Percentiles rank a stretch among this genome's conserved stretches.
Conservation (phyloP, 1,140 invertebrate genomes). For the Heliconius nattereri region DNA sequence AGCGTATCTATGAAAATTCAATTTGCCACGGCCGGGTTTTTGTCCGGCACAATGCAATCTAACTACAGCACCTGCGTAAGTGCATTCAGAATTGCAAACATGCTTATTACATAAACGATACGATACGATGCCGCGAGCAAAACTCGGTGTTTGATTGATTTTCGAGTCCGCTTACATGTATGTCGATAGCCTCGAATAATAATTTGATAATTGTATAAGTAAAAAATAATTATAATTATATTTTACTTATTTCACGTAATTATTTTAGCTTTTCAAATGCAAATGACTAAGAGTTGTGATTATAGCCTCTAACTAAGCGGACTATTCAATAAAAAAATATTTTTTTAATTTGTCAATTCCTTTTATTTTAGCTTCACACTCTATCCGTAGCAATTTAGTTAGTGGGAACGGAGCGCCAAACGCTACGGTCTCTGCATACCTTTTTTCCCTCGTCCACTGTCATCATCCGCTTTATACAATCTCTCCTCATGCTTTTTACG, state of each 20-base stretch:
- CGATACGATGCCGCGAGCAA: conserved; percentile 43
- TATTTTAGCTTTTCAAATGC: neutral
- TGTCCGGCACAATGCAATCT: conserved; percentile 57
- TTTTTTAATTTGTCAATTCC: no score
- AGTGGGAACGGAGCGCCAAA: no score
- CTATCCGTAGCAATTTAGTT: no score
- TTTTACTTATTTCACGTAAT: neutral
- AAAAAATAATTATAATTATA: neutral
- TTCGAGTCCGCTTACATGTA: conserved; percentile 28
- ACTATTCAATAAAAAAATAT: no score
- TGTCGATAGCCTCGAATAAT: neutral
- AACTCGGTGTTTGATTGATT: conserved; percentile 50
- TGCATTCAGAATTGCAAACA: conserved; percentile 73
- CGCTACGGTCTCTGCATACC: no score
- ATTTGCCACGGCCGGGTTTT: conserved; percentile 59
- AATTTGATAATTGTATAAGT: neutral
- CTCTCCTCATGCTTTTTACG: no score
- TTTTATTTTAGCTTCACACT: no score
- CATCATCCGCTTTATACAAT: no score
- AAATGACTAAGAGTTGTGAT: no score
- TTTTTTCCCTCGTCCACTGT: no score
- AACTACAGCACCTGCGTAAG: conserved; percentile 61
- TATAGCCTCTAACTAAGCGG: no score
- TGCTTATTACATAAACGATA: conserved; percentile 66
- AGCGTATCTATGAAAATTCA: conserved; percentile 62